Evolutionary conservation across 2,113 vertebrate species (phyloP).

Genomic region (Sander vitreus): DNA sequence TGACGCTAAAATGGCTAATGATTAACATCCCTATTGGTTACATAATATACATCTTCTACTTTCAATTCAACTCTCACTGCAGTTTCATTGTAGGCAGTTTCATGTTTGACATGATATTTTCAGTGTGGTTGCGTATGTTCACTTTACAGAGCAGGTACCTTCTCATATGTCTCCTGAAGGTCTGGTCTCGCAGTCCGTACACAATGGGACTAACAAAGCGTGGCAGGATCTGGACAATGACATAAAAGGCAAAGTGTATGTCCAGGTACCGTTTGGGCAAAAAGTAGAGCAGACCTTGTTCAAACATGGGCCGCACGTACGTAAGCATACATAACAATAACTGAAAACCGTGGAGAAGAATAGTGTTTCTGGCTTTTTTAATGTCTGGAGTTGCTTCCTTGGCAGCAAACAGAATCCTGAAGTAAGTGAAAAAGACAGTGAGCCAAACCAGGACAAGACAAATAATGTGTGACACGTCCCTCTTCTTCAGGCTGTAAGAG

Average conservation of each 20-base stretch:
- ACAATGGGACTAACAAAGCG: constrained; percentile 76
- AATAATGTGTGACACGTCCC: constrained; percentile 34
- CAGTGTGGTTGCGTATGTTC: background rate
- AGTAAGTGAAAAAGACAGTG: constrained; percentile 67
- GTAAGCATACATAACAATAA: constrained; percentile 75
- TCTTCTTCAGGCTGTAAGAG: constrained; percentile 55
- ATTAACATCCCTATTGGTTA: no score
- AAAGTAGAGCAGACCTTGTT: constrained; percentile 11
- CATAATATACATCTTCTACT: no score
- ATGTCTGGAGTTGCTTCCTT: constrained; percentile 31
- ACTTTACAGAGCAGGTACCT: constrained; percentile 48
- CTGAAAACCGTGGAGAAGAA: constrained; percentile 78
- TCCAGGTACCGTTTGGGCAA: constrained; percentile 15
- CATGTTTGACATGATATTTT: background rate
- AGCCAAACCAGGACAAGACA: constrained; percentile 69
- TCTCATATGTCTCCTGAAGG: constrained; percentile 68
- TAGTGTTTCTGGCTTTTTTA: constrained; percentile 76
- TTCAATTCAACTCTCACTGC: background rate
- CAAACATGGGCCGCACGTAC: constrained; percentile 55
- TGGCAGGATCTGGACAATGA: constrained; percentile 74
- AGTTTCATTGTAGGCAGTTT: background rate
- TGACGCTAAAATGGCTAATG: no score
- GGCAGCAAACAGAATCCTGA: constrained; percentile 69
- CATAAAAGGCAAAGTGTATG: constrained; percentile 44
- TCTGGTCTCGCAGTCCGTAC: constrained; percentile 79